Evolutionary conservation across 2,797 vertebrate genomes (phyloP).

Genomic region (Coluber constrictor): DNA sequence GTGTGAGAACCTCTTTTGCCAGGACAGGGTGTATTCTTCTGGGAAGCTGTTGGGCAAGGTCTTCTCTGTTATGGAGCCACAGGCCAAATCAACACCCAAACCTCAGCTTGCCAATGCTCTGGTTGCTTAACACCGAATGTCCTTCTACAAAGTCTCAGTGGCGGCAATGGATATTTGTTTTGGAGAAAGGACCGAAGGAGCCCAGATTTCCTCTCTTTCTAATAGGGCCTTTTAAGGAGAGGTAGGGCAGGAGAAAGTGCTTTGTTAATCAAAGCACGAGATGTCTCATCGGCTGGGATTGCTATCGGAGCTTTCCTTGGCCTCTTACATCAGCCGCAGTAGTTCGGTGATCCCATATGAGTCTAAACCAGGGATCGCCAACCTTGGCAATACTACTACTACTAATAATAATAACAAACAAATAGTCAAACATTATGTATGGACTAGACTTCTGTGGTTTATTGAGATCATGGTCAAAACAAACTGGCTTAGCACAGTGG

Average conservation of each 20-base stretch:
- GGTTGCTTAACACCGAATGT: background rate
- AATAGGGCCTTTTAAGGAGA: background rate
- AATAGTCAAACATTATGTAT: too few relatives aligned
- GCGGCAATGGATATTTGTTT: background rate
- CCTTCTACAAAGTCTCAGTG: background rate
- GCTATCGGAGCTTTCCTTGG: background rate
- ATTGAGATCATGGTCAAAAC: too few relatives aligned
- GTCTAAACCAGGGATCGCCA: background rate
- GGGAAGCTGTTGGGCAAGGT: background rate
- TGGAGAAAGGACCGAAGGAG: background rate
- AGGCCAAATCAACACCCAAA: background rate
- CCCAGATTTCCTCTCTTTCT: background rate
- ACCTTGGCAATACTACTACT: too few relatives aligned
- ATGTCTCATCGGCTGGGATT: background rate
- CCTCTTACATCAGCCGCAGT: background rate
- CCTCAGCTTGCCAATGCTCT: background rate
- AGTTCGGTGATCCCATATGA: background rate
- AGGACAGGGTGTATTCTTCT: conserved; percentile 4
- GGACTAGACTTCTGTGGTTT: too few relatives aligned
- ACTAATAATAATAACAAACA: too few relatives aligned
- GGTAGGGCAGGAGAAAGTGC: background rate
- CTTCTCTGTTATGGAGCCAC: background rate
- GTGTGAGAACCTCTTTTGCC: background rate
- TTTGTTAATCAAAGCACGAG: background rate
- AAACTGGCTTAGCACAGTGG: too few relatives aligned